Percentiles rank a stretch among this genome's conserved stretches.
These are phyloP conservation scores for mouse (Mus musculus) DNA, from an alignment of 2,113 vertebrate genomes.

Conservation along the genomic window DNA sequence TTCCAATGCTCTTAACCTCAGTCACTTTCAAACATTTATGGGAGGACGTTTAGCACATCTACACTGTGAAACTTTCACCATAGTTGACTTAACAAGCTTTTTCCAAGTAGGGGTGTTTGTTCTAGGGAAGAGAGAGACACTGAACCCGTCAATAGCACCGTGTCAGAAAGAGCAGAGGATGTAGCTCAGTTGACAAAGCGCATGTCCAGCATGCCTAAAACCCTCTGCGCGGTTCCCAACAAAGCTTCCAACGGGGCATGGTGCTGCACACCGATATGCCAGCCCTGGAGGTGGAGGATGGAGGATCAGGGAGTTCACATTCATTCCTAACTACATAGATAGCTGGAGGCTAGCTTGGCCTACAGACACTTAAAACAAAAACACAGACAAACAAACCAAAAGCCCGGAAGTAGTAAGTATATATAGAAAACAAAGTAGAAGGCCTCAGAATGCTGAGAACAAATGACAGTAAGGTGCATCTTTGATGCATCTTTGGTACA, in stretches of 20 bases:
- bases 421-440: background rate
- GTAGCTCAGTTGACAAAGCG: background rate
- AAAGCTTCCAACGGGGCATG: no score
- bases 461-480: background rate
- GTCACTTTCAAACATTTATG: background rate
- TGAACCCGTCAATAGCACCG: background rate
- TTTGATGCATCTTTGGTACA: background rate
- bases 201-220: no score
- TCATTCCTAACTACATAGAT: background rate
- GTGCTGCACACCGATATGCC: background rate
- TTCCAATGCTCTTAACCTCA: background rate
- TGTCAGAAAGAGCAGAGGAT: no score
- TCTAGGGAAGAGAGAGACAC: background rate
- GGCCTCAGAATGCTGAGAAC: background rate
- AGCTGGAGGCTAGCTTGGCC: background rate
- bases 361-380: background rate
- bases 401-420: background rate
- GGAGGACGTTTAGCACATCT: background rate
- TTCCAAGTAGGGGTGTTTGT: background rate
- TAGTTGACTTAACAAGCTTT: background rate
- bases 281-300: background rate
- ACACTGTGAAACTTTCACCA: background rate
- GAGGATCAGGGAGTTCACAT: background rate
- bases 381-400: background rate
- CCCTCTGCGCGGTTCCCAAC: background rate